These are phyloP conservation scores for Pemphredon lugubris DNA, from an alignment of 2,888 invertebrate species.

Conservation along the genomic window DNA sequence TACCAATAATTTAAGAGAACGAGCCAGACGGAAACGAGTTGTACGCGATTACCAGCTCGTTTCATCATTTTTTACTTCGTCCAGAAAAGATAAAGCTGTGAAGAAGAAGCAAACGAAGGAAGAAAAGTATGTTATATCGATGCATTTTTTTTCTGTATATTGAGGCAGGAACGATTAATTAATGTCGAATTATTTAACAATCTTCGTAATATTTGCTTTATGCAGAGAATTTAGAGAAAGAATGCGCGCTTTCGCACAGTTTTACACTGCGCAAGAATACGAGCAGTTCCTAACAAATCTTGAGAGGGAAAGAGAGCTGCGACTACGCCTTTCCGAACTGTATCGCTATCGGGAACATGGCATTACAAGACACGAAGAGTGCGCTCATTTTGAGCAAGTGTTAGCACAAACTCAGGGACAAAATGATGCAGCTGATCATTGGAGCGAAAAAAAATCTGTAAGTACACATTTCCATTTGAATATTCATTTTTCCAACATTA, in stretches of 20 bases:
- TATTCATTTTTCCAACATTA: constrained; percentile 1
- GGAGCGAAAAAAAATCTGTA: constrained; percentile 86
- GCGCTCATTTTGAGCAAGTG: constrained; percentile 92
- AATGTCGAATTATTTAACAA: too few relatives aligned
- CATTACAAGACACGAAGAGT: constrained; percentile 91
- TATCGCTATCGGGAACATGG: constrained; percentile 93
- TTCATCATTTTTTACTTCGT: constrained; percentile 89
- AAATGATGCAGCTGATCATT: constrained; percentile 83
- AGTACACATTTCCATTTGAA: constrained; percentile 75
- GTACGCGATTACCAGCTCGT: constrained; percentile 95
- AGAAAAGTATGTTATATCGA: constrained; percentile 86
- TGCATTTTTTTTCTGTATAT: neutral
- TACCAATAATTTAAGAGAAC: constrained; percentile 90
- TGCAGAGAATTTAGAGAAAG: constrained; percentile 90
- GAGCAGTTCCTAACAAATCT: constrained; percentile 89
- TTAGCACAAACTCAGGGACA: constrained; percentile 85
- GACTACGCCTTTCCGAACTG: constrained; percentile 91
- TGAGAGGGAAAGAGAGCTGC: constrained; percentile 92
- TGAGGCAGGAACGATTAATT: too few relatives aligned
- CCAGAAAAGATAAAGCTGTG: constrained; percentile 83
- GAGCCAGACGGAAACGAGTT: constrained; percentile 93
- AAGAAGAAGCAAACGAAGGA: constrained; percentile 88
- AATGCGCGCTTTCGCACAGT: constrained; percentile 92
- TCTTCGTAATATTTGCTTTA: constrained; percentile 13
- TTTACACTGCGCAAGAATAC: constrained; percentile 93